phyloP scores from a whole-genome alignment of 2,797 vertebrate genomes.

The Nasua narica region DNA sequence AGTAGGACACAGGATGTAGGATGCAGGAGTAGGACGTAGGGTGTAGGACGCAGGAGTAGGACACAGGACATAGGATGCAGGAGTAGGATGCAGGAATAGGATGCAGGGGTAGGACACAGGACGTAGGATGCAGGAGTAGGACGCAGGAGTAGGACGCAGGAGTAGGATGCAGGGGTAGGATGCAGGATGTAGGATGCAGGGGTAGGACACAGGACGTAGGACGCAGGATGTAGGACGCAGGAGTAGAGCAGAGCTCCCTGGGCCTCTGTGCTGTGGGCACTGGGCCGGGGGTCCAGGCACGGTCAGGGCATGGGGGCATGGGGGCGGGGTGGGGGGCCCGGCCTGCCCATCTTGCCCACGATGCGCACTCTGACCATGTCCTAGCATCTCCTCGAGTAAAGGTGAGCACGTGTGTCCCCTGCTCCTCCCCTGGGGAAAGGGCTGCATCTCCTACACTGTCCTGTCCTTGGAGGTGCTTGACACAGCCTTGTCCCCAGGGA shows the following conservation, averaged over 20 bases:
- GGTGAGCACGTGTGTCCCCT: neutral
- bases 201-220: neutral
- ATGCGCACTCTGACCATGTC: accelerated
- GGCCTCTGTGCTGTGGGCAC: accelerated
- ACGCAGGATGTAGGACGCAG: neutral
- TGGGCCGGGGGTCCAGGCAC: neutral
- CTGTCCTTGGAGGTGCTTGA: neutral
- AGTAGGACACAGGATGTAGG: neutral
- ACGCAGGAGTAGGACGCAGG: neutral
- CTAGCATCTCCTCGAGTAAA: accelerated
- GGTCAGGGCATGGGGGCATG: accelerated
- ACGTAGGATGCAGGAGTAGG: neutral
- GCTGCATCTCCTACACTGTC: no score
- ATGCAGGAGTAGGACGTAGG: no score
- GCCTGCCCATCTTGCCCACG: accelerated
- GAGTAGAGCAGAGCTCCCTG: neutral
- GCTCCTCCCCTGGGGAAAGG: neutral
- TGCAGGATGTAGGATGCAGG: no score
- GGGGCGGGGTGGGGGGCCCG: neutral
- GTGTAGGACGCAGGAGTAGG: neutral
- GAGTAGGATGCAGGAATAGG: neutral
- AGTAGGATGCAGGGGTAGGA: no score
- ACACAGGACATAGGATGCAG: neutral
- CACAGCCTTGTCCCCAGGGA: neutral
- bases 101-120: no score